Evolutionary conservation across 2,113 vertebrate genomes (phyloP).

Genomic region (Neodon shergylaensis): DNA sequence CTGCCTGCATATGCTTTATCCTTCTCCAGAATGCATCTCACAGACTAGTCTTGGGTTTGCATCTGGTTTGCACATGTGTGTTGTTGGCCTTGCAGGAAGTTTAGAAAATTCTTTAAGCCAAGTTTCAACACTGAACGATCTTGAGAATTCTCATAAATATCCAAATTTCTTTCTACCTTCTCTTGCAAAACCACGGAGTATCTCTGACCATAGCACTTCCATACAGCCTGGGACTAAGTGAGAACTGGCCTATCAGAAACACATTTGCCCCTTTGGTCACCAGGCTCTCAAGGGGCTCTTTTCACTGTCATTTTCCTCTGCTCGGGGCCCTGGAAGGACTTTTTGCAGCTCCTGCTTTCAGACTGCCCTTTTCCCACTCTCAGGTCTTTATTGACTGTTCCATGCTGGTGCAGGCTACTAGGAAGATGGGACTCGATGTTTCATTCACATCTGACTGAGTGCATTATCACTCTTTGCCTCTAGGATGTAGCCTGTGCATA

Average conservation of each 20-base stretch:
- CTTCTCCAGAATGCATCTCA: background rate
- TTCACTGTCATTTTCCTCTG: background rate
- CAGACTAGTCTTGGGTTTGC: slow-evolving; percentile 12
- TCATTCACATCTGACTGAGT: background rate
- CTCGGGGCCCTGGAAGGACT: background rate
- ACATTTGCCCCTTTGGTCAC: background rate
- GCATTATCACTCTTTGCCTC: background rate
- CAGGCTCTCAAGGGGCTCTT: background rate
- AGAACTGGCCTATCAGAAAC: background rate
- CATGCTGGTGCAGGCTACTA: background rate
- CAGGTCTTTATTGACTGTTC: background rate
- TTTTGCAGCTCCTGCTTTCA: background rate
- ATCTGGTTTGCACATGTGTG: slow-evolving; percentile 72
- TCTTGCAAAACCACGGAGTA: slow-evolving; percentile 1
- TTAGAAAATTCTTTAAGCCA: slow-evolving; percentile 64
- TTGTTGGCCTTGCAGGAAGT: background rate
- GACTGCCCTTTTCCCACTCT: no score
- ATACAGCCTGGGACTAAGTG: background rate
- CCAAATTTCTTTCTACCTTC: slow-evolving; percentile 51
- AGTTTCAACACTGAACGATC: slow-evolving; percentile 60
- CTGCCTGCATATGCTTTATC: no score
- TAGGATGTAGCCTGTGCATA: background rate
- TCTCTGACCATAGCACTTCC: background rate
- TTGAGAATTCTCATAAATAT: slow-evolving; percentile 65
- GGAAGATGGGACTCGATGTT: background rate